Conservation (phyloP, 2,888 invertebrate genomes). For the Patella pellucida region DNA sequence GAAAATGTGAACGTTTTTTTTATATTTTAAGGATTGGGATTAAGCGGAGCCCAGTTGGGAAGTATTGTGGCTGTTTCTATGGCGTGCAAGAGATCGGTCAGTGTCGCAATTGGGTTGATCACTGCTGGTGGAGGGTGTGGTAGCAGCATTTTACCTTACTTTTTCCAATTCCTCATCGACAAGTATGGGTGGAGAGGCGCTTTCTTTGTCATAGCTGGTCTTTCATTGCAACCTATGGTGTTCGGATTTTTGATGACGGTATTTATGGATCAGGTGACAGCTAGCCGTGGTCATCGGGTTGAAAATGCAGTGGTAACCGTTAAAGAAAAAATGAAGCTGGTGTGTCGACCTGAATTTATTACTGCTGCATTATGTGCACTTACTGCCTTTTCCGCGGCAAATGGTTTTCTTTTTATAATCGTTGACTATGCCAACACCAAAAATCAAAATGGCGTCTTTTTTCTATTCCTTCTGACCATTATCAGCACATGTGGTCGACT, state of each 20-base stretch:
- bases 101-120: neutral
- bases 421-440: neutral
- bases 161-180: neutral
- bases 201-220: neutral
- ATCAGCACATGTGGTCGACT: neutral
- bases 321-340: neutral
- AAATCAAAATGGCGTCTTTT: neutral
- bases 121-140: neutral
- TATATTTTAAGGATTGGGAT: neutral
- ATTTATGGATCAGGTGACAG: neutral
- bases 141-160: neutral
- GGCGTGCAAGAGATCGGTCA: neutral
- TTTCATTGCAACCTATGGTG: neutral
- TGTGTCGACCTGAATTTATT: neutral
- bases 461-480: neutral
- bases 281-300: neutral
- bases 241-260: neutral
- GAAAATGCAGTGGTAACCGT: neutral
- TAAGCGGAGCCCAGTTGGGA: neutral
- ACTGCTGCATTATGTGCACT: neutral
- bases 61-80: neutral
- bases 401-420: slow-evolving; percentile 1
- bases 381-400: neutral
- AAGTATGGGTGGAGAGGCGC: neutral
- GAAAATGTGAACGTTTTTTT: too few relatives aligned